These are phyloP conservation scores for Monopis laevigella DNA, from an alignment of 2,888 invertebrate species.

Conservation along the genomic window DNA sequence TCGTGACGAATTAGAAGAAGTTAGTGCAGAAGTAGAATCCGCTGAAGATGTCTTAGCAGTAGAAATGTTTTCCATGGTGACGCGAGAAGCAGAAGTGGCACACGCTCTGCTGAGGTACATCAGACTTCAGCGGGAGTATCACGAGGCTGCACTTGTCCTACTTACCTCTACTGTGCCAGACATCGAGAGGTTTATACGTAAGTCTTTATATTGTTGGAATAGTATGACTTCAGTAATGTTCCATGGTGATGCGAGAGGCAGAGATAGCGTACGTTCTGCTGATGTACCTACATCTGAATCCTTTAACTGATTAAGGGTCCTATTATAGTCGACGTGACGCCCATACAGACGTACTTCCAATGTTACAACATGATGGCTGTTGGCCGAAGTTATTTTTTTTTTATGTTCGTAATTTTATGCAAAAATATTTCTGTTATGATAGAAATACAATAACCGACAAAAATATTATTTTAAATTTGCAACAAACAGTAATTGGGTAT, in stretches of 20 bases:
- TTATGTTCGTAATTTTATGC: too few relatives aligned
- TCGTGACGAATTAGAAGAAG: conserved; percentile 90
- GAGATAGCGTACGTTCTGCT: too few relatives aligned
- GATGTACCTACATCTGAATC: too few relatives aligned
- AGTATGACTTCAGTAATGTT: not conserved
- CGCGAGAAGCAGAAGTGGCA: conserved; percentile 89
- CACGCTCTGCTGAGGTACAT: conserved; percentile 84
- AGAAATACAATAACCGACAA: too few relatives aligned
- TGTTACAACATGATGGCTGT: too few relatives aligned
- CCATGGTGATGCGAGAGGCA: not conserved
- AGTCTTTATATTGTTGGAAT: conserved; percentile 31
- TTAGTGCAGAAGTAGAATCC: conserved; percentile 86
- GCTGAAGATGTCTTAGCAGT: conserved; percentile 87
- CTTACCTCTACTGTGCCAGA: conserved; percentile 82
- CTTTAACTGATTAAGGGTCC: too few relatives aligned
- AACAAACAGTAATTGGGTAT: too few relatives aligned
- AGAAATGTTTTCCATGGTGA: conserved; percentile 91
- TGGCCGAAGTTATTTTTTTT: too few relatives aligned
- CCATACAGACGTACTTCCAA: too few relatives aligned
- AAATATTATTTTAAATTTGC: too few relatives aligned
- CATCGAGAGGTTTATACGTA: conserved; percentile 81
- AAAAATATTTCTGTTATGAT: too few relatives aligned
- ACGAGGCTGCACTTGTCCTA: conserved; percentile 83
- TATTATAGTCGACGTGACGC: too few relatives aligned
- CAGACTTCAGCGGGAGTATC: conserved; percentile 88